Base-by-base conservation (phyloP, 1,140 invertebrate species). In the Leptopilina clavipes region DNA sequence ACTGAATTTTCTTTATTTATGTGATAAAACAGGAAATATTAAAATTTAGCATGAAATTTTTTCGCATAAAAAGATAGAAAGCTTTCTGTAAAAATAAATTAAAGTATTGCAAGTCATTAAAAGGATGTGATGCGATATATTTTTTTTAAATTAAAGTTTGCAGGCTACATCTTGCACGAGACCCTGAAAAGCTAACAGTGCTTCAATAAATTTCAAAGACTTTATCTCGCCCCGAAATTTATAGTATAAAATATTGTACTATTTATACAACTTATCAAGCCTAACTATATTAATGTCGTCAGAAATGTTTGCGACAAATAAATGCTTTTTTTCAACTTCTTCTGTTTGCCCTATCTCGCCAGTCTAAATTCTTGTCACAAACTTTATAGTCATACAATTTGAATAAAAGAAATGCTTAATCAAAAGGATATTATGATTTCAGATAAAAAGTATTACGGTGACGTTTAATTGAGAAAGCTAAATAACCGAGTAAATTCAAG, bases 161-260 rank as follows among this genome's bases (percentile, higher is more conserved):
- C 56, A 65, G 54, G 56, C 25, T 22, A 31, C 22, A 65, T 65
- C 19, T 65, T 65, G 22, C 12, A 54, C 43, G 70, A 72, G 72
- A 48, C 78, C 74, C 72, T 79, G 72, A 79, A 76, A 74, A 74
- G 44, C 52, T 76, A 79, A 76, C 78, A 79, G 65, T 76, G 48
- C 37, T 31, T 65, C 25, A n/a, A 65, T 65, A 65, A 65, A 65
- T 65, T 65, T 65, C 22, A 65, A 31, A 65, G 59, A 37, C 59
- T 31, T 65, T 65, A 65, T 65, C 59, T 65, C 59, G 25, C 3
- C 59, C 59, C 25, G 17, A 73, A 75, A 79, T 79, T 79, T 76
- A 79, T 71, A 76, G 59, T 31, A 71, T 45, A 22, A 79, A 76
- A 76, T 76, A 79, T 71, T 70, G 74, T 73, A 71, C 43, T 78